Base-by-base conservation (phyloP, 1,140 invertebrate genomes). In the Ladona fulva region DNA sequence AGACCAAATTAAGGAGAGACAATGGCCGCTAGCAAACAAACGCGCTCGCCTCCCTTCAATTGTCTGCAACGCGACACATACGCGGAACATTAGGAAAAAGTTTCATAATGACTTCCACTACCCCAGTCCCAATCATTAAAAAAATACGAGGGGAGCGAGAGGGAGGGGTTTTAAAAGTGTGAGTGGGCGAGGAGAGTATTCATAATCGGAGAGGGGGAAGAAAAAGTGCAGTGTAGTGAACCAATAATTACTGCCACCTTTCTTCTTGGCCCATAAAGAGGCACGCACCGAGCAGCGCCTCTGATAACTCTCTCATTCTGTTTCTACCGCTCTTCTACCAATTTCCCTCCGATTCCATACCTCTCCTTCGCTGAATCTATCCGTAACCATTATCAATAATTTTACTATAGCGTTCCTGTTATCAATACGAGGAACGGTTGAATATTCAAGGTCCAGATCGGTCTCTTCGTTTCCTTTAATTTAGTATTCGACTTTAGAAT, bases 1-100 rank as follows among this genome's bases (percentile, higher is more conserved):
- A 66, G 52, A 66, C 52, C 52, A 66, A 66, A 66, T 66, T 66
- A 66, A 66, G 52, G 52, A 66, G 52, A 66, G 12, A 66, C 52
- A 66, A 66, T 66, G 52, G 52, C 52, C 52, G 52, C 52, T 22
- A 66, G 52, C 52, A 3, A 66, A 22, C 52, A 66, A 66, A 66
- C 52, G 52, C 52, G 52, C 52, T 1, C n/a, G 52, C 52, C 52
- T 66, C 52, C 52, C 52, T 66, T 66, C 52, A 66, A 66, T 66
- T 66, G 52, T 66, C 52, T 66, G 52, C 52, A 16, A 19, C 52
- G 52, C 52, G 52, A 66, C 52, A 66, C 12, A 37, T 37, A 66
- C 52, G 52, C 3, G 52, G 52, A 66, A 66, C 52, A 66, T 66
- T 66, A 22, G 16, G 52, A 66, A 66, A 66, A 66, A 66, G 52